Percentiles rank a stretch among this genome's conserved stretches.
phyloP scores from a whole-genome alignment of 2,797 vertebrate species.

The Epinephelus awoara region DNA sequence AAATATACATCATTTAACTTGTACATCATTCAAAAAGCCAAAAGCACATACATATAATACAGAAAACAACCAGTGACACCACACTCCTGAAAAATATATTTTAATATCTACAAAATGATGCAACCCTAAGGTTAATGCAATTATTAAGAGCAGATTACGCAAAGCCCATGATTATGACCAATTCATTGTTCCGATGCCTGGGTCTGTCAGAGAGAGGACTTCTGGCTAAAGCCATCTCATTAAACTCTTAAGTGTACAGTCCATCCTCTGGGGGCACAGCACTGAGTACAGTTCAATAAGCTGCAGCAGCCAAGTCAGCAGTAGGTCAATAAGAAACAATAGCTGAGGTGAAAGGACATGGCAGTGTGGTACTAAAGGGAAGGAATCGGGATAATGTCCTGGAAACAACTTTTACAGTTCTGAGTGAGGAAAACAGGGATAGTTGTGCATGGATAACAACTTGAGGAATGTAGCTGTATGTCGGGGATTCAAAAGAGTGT shows the following conservation, averaged over 20 bases:
- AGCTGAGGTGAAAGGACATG: slow-evolving; percentile 50
- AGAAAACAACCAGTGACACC: background rate
- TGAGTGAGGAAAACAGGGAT: background rate
- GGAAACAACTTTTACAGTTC: slow-evolving; percentile 9
- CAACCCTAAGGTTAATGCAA: background rate
- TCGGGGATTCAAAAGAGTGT: background rate
- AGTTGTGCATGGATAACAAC: background rate
- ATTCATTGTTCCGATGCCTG: slow-evolving; percentile 22
- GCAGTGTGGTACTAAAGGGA: slow-evolving; percentile 7
- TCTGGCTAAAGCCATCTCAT: slow-evolving; percentile 37
- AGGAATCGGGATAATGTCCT: slow-evolving; percentile 24
- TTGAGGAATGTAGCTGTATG: background rate
- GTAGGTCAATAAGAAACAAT: slow-evolving; percentile 55
- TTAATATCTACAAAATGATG: background rate
- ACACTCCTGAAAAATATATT: background rate
- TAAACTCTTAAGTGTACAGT: slow-evolving; percentile 34
- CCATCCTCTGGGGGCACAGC: slow-evolving; percentile 28
- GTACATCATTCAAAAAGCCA: background rate
- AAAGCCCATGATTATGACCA: slow-evolving; percentile 4
- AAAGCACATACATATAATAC: background rate
- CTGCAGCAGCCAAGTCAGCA: slow-evolving; percentile 56
- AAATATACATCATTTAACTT: background rate
- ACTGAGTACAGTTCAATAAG: slow-evolving; percentile 57
- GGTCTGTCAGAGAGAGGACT: background rate
- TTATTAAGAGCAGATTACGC: slow-evolving; percentile 26